phyloP scores from a whole-genome alignment of 2,113 vertebrate species.

The Sphyrna mokarran region DNA sequence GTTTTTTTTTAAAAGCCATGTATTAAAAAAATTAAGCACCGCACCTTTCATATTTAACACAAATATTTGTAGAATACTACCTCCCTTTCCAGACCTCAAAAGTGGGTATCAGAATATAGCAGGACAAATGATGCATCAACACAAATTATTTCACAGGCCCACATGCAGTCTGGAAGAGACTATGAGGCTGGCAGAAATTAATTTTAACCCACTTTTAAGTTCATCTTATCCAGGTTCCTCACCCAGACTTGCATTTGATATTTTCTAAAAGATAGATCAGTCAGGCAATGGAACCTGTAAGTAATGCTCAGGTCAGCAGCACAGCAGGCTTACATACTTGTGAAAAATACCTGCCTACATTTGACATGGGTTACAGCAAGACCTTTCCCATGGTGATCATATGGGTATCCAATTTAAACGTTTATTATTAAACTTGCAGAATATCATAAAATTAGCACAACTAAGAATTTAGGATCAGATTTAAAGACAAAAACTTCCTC shows the following conservation, averaged over 20 bases:
- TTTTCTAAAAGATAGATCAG: not conserved
- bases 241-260: not conserved
- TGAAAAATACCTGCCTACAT: not conserved
- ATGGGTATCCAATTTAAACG: not conserved
- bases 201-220: not conserved
- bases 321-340: not conserved
- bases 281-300: not conserved
- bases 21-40: not conserved
- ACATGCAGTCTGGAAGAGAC: not conserved
- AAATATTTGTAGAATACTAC: slow-evolving; percentile 39
- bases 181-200: not conserved
- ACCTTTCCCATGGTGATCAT: not conserved
- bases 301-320: not conserved
- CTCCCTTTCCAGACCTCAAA: not conserved
- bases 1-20: not conserved
- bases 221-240: not conserved
- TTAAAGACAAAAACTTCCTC: not conserved
- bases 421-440: not conserved
- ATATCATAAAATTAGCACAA: not conserved
- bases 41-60: not conserved
- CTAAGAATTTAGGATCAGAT: not conserved
- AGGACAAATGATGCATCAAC: not conserved
- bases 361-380: not conserved
- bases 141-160: not conserved
- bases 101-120: not conserved